Base-by-base conservation (phyloP, 1,140 invertebrate species). In the Matsumurasca onukii region DNA sequence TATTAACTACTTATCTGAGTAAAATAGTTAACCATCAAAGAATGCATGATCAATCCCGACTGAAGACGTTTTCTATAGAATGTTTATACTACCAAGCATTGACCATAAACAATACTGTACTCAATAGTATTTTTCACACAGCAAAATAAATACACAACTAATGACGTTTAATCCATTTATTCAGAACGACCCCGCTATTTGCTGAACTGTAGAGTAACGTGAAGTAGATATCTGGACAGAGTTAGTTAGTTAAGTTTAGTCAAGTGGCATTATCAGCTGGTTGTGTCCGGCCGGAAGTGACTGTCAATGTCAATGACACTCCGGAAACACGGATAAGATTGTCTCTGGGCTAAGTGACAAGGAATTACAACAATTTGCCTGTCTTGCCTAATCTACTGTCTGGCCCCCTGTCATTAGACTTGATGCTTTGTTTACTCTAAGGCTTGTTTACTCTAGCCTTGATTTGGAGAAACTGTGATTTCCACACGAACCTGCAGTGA, bases 341-440 rank as follows among this genome's bases (percentile, higher is more conserved):
- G 34, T 39, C 34, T 17, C 34, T 39, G 34, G 17, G 5, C 34
- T 39, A 39, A 39, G 34, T 39, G 34, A 39, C 34, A 39, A 5
- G 34, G 34, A 39, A 39, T 39, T 39, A n/a, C n/a, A 39, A 39
- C 34, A 39, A 39, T 39, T 39, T 39, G 34, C 34, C 34, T 39
- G 34, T 39, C 34, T 17, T 39, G 5, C 34, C 34, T 39, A n/a
- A n/a, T n/a, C n/a, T n/a, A n/a, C n/a, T n/a, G n/a, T n/a, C n/a
- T n/a, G n/a, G n/a, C n/a, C n/a, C n/a, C n/a, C n/a, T n/a, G n/a
- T n/a, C n/a, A n/a, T n/a, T n/a, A n/a, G n/a, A n/a, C n/a, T n/a
- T n/a, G n/a, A n/a, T n/a, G n/a, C n/a, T n/a, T n/a, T n/a, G n/a
- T n/a, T n/a, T n/a, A n/a, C n/a, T n/a, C n/a, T n/a, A n/a, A n/a